Base-by-base conservation (phyloP, 2,113 vertebrate genomes). In the Poicephalus gulielmi region DNA sequence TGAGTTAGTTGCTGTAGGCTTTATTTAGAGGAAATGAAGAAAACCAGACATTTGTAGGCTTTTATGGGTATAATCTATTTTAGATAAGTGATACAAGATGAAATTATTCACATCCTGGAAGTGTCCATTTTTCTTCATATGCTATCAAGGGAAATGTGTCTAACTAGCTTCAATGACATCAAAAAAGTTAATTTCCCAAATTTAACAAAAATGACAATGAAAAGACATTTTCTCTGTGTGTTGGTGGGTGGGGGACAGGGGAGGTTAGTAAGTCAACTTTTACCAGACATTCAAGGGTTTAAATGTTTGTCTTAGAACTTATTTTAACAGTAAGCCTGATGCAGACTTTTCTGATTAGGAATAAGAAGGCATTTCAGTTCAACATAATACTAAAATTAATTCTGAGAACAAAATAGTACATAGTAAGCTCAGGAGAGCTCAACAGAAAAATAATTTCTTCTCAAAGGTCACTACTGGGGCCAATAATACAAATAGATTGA, bases 11-110 rank as follows among this genome's bases (percentile, higher is more conserved):
- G 64, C 70, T 86, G 17, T 73, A 77, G 64, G 77, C 31, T 82
- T 66, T 90, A 46, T 71, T 66, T 71, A 66, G 59, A 67, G 64
- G 53, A 90, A 90, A 90, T 31, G 13, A 86, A 86, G 39, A 77
- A 90, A 76, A 82, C 1, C 50, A 77, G 50, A 22, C 17, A n/a
- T 70, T 90, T 89, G 82, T 70, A 41, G 37, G 33, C 25, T 81
- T 85, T 75, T 20, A 30, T 39, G 69, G 25, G 12, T 86, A 27
- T 62, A 78, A 90, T 83, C 20, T 78, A 11, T 53, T 86, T 83
- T 39, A 71, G 52, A 43, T 90, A 83, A 94, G 83, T 73, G 60
- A 83, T 71, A 67, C 18, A 49, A 46, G 35, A 55, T 78, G 10
- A 67, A 90, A 49, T 67, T 2, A 73, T 90, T 86, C 52, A 43